Evolutionary conservation across 2,113 vertebrate genomes (phyloP), one percentile per base, ranked within the genome.

Genomic region (Heteronetta atricapilla): DNA sequence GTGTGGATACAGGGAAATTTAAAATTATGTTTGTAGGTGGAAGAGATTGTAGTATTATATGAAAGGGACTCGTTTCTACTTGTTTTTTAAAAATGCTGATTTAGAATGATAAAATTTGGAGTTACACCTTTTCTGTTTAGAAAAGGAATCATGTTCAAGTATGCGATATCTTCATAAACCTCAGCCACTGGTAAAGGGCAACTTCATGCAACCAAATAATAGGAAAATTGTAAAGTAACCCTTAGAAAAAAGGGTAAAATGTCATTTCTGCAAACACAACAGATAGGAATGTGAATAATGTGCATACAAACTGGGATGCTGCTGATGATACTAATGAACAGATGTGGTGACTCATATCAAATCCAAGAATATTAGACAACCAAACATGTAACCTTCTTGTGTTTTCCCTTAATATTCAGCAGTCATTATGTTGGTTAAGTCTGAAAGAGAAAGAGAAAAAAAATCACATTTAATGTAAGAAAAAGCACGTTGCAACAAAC

Each of bases 341-440:
- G 95, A 97, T 97, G 97, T 94, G 98, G 97, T 95, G 98, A 97
- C 94, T 98, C 97, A 94, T 97, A 98, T 98, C 98, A 98, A 98
- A 98, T 98, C 97, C 97, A 97, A 97, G 98, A 97, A 97, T 97
- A 97, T 97, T 96, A 96, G 98, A 98, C 97, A 98, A 98, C 98
- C 97, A 97, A 97, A 97, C 95, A 96, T 95, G 96, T 79, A 97
- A 96, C 97, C 97, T 98, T 97, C 97, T 97, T 95, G 97, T 94
- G 97, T 97, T 97, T 97, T 98, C 97, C 98, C 96, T 97, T 93
- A 96, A 95, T 97, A 88, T 88, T 97, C 98, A 97, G 98, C 97
- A 97, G 94, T 97, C 97, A 97, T 95, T 97, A 72, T 76, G 98
- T 98, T 98, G 98, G 97, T 98, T 99, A 99, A 97, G 98, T 99